phyloP scores from a whole-genome alignment of 2,113 vertebrate species.

The Potamarius usumacintae region DNA sequence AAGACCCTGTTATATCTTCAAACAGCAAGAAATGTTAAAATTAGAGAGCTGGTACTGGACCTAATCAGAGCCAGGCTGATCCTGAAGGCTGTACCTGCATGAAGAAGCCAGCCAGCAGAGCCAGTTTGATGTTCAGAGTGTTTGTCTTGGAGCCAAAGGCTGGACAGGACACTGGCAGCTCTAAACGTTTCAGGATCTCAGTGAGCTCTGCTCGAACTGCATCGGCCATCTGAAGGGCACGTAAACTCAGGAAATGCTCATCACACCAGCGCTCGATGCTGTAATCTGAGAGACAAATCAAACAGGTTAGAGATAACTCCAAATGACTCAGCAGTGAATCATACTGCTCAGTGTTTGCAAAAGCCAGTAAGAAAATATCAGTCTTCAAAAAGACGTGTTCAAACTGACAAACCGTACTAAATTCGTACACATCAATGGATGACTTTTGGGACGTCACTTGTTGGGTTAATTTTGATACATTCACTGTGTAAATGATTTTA shows the following conservation, averaged over 20 bases:
- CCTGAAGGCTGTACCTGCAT: slow-evolving; percentile 76
- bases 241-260: slow-evolving; percentile 77
- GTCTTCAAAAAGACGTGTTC: no score
- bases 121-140: slow-evolving; percentile 76
- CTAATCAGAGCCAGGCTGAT: neutral
- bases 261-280: slow-evolving; percentile 80
- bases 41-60: neutral
- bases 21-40: neutral
- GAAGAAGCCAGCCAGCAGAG: slow-evolving; percentile 87
- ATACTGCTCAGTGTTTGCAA: neutral
- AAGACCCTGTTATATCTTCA: neutral
- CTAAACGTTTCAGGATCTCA: slow-evolving; percentile 80
- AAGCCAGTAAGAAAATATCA: no score
- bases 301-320: neutral
- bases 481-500: no score
- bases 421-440: no score
- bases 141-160: slow-evolving; percentile 81
- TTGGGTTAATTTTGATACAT: no score
- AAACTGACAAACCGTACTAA: no score
- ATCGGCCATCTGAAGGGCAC: slow-evolving; percentile 79
- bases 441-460: no score
- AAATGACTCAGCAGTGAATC: neutral
- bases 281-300: slow-evolving; percentile 61
- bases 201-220: slow-evolving; percentile 76
- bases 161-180: slow-evolving; percentile 83